These are phyloP conservation scores for Ruditapes philippinarum DNA, from an alignment of 1,140 invertebrate genomes.

Conservation along the genomic window DNA sequence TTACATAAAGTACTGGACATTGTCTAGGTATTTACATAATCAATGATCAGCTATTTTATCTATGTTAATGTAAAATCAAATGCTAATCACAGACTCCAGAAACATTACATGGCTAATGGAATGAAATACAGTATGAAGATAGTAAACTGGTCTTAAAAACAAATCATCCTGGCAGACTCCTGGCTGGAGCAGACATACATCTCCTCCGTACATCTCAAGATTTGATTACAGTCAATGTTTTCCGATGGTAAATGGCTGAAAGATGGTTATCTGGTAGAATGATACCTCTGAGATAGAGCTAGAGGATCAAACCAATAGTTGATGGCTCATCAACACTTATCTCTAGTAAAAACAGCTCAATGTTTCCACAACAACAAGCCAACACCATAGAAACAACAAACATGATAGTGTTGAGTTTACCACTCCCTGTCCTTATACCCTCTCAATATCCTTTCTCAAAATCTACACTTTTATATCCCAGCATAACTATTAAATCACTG, in stretches of 20 bases:
- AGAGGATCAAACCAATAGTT: not conserved
- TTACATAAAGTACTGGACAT: no score
- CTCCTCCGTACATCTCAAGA: no score
- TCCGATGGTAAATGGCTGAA: not conserved
- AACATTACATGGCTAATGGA: no score
- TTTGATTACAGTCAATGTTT: no score
- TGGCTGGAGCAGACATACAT: no score
- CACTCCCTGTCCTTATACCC: not conserved
- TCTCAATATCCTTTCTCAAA: not conserved
- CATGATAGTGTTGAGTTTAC: not conserved
- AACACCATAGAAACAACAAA: not conserved
- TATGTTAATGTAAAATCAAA: no score
- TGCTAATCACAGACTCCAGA: no score
- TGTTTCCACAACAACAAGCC: conserved; percentile 7
- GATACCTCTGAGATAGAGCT: not conserved
- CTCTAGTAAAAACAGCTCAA: not conserved
- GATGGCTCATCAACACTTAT: conserved; percentile 18
- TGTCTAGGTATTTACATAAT: no score
- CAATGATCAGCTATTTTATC: no score
- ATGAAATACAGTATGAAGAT: no score
- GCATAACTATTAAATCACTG: not conserved
- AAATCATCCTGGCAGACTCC: not conserved
- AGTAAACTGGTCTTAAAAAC: no score
- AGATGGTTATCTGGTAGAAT: not conserved
- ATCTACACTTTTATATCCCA: not conserved